Conservation (phyloP, 2,797 vertebrate genomes). For the Merluccius polli region DNA sequence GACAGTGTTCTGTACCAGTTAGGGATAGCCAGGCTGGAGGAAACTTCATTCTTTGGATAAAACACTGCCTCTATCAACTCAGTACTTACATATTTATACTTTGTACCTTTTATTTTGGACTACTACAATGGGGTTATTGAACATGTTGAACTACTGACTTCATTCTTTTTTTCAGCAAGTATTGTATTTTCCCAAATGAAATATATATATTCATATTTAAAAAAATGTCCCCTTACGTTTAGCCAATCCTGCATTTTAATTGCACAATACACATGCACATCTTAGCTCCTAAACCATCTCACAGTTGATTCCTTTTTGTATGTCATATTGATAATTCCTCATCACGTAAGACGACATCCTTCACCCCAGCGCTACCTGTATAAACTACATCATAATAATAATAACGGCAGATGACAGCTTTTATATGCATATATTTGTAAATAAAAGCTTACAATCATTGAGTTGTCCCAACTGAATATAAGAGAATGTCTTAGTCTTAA, state of each 20-base stretch:
- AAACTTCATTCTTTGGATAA: background rate
- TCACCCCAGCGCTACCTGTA: too few species aligned
- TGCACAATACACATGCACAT: background rate
- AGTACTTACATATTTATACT: background rate
- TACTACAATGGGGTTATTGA: background rate
- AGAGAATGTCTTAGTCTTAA: background rate
- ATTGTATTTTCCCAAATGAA: background rate
- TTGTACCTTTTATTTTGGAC: too few species aligned
- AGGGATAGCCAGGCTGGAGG: background rate
- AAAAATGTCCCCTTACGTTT: too few species aligned
- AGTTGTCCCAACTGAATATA: background rate
- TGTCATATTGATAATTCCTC: background rate
- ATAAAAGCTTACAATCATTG: background rate
- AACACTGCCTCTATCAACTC: too few species aligned
- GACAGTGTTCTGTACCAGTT: background rate
- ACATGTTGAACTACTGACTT: background rate
- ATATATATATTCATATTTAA: too few species aligned
- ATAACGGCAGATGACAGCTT: background rate
- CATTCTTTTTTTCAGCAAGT: background rate
- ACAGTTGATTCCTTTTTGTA: background rate
- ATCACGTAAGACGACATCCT: background rate
- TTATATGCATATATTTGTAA: background rate
- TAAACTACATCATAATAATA: too few species aligned
- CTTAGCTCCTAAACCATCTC: background rate
- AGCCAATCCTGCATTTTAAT: background rate